Percentiles rank a stretch among this genome's conserved stretches.
These are phyloP conservation scores for Pimephales promelas DNA, from an alignment of 2,113 vertebrate genomes.

Conservation along the genomic window DNA sequence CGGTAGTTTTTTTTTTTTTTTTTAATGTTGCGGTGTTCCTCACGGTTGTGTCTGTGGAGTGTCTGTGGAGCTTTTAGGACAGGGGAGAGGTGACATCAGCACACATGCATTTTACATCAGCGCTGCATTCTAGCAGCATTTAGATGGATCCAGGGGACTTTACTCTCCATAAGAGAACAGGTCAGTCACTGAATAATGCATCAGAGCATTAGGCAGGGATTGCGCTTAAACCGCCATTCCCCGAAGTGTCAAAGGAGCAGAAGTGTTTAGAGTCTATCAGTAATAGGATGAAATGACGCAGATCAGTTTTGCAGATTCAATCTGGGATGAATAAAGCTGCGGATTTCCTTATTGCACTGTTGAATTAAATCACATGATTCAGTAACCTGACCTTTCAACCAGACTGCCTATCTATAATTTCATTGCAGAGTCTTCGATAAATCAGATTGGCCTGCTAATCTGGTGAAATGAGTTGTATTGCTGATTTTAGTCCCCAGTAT, in stretches of 20 bases:
- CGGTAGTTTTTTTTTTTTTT: neutral
- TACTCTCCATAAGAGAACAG: constrained; percentile 11
- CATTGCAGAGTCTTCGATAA: neutral
- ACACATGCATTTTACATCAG: constrained; percentile 46
- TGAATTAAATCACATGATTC: constrained; percentile 21
- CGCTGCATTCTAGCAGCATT: constrained; percentile 24
- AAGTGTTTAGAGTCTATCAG: constrained; percentile 34
- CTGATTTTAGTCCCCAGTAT: neutral
- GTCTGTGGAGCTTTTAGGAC: constrained; percentile 10
- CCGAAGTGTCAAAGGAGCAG: constrained; percentile 20
- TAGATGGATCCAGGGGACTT: constrained; percentile 30
- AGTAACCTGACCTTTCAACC: neutral
- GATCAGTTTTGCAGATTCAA: neutral
- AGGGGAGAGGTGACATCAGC: constrained; percentile 12
- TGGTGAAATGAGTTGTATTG: neutral
- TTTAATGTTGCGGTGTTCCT: neutral
- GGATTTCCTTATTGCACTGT: neutral
- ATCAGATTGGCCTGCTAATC: neutral
- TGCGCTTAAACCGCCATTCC: constrained; percentile 17
- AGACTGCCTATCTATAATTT: neutral
- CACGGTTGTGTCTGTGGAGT: neutral
- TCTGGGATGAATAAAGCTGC: neutral
- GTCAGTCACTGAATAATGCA: constrained; percentile 38
- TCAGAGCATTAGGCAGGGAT: constrained; percentile 7
- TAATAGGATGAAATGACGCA: constrained; percentile 14